Percentiles rank a stretch among this genome's conserved stretches.
These are phyloP conservation scores for Chydorus sphaericus DNA, from an alignment of 2,888 invertebrate genomes.

Conservation along the genomic window DNA sequence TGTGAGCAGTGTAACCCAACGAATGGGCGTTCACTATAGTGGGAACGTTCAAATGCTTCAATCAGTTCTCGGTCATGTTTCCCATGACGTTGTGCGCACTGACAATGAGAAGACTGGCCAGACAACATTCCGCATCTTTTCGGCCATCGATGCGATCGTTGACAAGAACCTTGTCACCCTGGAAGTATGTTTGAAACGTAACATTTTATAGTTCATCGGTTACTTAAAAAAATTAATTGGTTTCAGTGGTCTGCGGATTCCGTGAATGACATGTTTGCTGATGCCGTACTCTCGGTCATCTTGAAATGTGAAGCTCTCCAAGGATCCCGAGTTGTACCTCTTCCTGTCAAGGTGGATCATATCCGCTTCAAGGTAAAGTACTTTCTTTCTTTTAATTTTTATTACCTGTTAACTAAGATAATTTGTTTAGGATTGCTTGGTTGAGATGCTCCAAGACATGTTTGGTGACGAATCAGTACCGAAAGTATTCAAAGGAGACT, in stretches of 20 bases:
- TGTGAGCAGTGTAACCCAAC: slow-evolving; percentile 81
- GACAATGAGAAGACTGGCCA: slow-evolving; percentile 39
- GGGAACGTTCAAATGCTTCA: slow-evolving; percentile 56
- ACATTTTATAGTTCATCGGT: neutral
- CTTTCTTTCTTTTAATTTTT: slow-evolving; percentile 10
- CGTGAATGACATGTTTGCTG: slow-evolving; percentile 95
- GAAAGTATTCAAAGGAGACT: slow-evolving; percentile 83
- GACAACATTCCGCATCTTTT: slow-evolving; percentile 62
- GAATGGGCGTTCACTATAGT: slow-evolving; percentile 76
- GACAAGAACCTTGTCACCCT: slow-evolving; percentile 70
- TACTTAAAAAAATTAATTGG: slow-evolving; percentile 14
- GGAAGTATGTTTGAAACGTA: slow-evolving; percentile 51
- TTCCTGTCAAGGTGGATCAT: slow-evolving; percentile 52
- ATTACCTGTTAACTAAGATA: neutral
- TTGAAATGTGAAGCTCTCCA: slow-evolving; percentile 64
- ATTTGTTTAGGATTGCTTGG: slow-evolving; percentile 52
- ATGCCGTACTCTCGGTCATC: slow-evolving; percentile 77
- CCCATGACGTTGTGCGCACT: slow-evolving; percentile 52
- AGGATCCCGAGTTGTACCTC: slow-evolving; percentile 35
- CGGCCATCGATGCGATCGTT: slow-evolving; percentile 61
- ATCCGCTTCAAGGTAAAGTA: slow-evolving; percentile 67
- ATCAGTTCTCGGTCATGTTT: slow-evolving; percentile 61
- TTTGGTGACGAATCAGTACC: slow-evolving; percentile 88
- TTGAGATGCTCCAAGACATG: slow-evolving; percentile 85
- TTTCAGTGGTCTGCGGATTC: slow-evolving; percentile 81